A percentile compares a stretch with the other conserved stretches of the same genome.
Conservation (phyloP, 2,113 vertebrate genomes). For the Panthera leo region DNA sequence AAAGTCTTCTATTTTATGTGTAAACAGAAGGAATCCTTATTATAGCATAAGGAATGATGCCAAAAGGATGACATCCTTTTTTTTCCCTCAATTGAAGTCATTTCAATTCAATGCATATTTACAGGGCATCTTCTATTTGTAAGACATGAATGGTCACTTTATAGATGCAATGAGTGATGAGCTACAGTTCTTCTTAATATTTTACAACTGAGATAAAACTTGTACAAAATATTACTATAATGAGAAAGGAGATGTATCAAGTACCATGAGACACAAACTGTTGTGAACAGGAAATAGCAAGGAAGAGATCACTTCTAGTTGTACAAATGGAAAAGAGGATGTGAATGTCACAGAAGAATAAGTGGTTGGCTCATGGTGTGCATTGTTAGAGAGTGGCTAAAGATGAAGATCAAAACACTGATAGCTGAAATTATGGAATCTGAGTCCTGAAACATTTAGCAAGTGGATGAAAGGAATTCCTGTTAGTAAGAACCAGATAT, state of each 20-base stretch:
- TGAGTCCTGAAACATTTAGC: background rate
- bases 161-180: background rate
- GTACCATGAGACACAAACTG: background rate
- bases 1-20: conserved; percentile 77
- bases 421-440: background rate
- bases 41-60: conserved; percentile 60
- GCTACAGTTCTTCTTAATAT: background rate
- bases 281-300: background rate
- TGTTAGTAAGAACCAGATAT: background rate
- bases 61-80: background rate
- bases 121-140: background rate
- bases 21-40: conserved; percentile 75
- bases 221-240: conserved; percentile 18
- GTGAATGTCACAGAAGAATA: background rate
- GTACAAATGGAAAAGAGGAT: background rate
- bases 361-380: background rate
- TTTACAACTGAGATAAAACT: background rate
- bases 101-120: conserved; percentile 19
- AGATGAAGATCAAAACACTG: background rate
- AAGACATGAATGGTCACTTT: conserved; percentile 10
- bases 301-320: background rate
- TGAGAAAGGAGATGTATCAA: background rate
- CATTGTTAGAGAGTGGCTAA: background rate
- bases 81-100: background rate
- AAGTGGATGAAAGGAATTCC: background rate